Conservation (phyloP, 1,140 invertebrate genomes). For the Cotesia glomerata region DNA sequence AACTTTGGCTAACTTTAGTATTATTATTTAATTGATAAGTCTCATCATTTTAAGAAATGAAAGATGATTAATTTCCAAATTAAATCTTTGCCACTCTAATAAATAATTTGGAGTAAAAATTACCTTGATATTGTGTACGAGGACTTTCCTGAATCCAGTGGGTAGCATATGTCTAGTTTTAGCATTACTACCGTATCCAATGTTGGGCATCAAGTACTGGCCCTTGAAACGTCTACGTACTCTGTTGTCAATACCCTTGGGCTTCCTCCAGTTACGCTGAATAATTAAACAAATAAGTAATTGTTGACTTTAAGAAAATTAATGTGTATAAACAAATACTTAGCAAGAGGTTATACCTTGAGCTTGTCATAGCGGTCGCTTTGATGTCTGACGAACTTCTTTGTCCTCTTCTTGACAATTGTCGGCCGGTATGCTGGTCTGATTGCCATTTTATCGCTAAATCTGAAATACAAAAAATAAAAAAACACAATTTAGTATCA, state of each 20-base stretch:
- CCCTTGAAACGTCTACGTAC: constrained; percentile 98
- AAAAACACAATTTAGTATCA: constrained; percentile 25
- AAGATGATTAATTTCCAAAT: no score
- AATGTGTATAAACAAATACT: constrained; percentile 8
- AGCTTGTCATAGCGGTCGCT: constrained; percentile 96
- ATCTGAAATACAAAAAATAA: constrained; percentile 39
- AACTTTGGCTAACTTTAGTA: no score
- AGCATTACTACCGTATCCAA: constrained; percentile 97
- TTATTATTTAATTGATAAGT: no score
- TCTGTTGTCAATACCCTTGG: constrained; percentile 99
- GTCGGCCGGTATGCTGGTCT: constrained; percentile 85
- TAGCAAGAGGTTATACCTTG: constrained; percentile 67
- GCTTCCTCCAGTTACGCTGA: constrained; percentile 88
- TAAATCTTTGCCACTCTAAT: no score
- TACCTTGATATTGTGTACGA: constrained; percentile 85
- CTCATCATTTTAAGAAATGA: no score
- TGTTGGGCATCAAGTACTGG: constrained; percentile 97
- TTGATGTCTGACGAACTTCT: constrained; percentile 96
- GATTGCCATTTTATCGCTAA: constrained; percentile 73
- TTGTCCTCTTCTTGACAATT: constrained; percentile 95
- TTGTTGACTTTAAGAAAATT: constrained; percentile 21
- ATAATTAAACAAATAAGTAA: constrained; percentile 38
- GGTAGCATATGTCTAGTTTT: constrained; percentile 95
- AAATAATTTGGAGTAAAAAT: neutral
- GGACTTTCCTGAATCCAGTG: constrained; percentile 95